phyloP scores from a whole-genome alignment of 2,888 invertebrate genomes.

The Chalcosyrphus nemorum region DNA sequence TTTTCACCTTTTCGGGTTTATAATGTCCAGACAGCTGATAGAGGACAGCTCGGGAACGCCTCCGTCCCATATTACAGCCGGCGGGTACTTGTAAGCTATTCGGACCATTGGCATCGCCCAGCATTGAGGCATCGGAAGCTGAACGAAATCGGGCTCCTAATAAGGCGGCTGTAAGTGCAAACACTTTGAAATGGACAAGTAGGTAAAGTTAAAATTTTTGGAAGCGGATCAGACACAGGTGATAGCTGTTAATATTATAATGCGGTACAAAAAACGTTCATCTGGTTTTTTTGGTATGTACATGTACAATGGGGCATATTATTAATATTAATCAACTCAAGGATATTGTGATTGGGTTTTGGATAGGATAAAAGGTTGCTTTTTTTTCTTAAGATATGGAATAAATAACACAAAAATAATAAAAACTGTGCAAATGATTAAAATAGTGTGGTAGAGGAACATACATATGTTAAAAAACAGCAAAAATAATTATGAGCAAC shows the following conservation, averaged over 20 bases:
- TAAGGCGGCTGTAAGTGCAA: constrained; percentile 87
- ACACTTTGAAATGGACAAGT: constrained; percentile 78
- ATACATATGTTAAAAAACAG: no score
- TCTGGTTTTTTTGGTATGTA: not conserved
- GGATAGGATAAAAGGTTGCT: not conserved
- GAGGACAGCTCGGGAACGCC: constrained; percentile 96
- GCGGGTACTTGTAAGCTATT: constrained; percentile 90
- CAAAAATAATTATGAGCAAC: no score
- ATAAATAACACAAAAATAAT: no score
- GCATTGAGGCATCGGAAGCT: constrained; percentile 89
- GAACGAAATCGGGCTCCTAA: constrained; percentile 91
- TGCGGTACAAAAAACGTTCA: constrained; percentile 18
- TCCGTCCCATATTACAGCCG: constrained; percentile 93
- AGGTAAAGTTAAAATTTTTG: constrained; percentile 64
- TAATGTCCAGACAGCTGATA: constrained; percentile 98
- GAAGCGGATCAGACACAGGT: constrained; percentile 73
- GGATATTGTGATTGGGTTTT: not conserved
- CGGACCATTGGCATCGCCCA: constrained; percentile 89
- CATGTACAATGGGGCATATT: not conserved
- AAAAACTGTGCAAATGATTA: no score
- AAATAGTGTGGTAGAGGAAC: no score
- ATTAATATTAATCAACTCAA: not conserved
- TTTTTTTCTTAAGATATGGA: not conserved
- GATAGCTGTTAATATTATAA: constrained; percentile 52
- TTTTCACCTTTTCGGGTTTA: constrained; percentile 96